Percentiles rank a stretch among this genome's conserved stretches.
These are phyloP conservation scores for Radopholus similis DNA, from an alignment of 1,140 invertebrate genomes.

Conservation along the genomic window DNA sequence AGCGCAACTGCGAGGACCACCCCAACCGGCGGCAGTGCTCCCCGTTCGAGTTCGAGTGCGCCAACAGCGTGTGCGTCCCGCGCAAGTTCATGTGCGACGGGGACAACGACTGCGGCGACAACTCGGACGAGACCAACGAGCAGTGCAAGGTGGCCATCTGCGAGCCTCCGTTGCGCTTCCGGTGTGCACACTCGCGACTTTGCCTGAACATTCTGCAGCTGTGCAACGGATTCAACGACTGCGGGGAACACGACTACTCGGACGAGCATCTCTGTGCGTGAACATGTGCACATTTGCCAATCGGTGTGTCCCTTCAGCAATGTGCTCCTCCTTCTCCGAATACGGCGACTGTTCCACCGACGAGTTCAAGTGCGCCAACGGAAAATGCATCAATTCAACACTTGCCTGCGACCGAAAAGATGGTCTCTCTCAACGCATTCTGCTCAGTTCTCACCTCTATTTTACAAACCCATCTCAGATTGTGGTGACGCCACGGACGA, in stretches of 20 bases:
- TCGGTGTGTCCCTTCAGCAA: too few species aligned
- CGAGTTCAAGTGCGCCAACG: conserved; percentile 68
- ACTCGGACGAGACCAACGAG: conserved; percentile 54
- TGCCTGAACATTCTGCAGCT: conserved; percentile 55
- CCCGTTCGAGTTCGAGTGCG: conserved; percentile 55
- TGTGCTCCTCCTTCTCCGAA: conserved; percentile 60
- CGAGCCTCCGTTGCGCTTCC: conserved; percentile 57
- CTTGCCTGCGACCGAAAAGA: conserved; percentile 92
- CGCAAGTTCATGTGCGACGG: conserved; percentile 54
- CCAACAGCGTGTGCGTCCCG: conserved; percentile 54
- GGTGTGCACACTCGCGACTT: conserved; percentile 52
- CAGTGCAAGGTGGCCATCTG: conserved; percentile 52
- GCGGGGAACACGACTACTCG: conserved; percentile 50
- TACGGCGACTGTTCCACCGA: conserved; percentile 62
- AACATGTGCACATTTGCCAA: not conserved
- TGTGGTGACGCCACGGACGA: conserved; percentile 92
- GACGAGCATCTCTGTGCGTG: conserved; percentile 38
- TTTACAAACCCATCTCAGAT: conserved; percentile 64
- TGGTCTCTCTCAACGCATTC: conserved; percentile 15
- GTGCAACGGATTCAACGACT: conserved; percentile 56
- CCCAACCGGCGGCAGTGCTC: conserved; percentile 42
- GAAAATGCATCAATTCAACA: conserved; percentile 81
- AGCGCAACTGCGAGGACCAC: conserved; percentile 44
- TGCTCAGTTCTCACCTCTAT: not conserved
- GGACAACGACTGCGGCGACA: conserved; percentile 58